These are phyloP conservation scores for Netelia virgata DNA, from an alignment of 2,888 invertebrate species.

Conservation along the genomic window DNA sequence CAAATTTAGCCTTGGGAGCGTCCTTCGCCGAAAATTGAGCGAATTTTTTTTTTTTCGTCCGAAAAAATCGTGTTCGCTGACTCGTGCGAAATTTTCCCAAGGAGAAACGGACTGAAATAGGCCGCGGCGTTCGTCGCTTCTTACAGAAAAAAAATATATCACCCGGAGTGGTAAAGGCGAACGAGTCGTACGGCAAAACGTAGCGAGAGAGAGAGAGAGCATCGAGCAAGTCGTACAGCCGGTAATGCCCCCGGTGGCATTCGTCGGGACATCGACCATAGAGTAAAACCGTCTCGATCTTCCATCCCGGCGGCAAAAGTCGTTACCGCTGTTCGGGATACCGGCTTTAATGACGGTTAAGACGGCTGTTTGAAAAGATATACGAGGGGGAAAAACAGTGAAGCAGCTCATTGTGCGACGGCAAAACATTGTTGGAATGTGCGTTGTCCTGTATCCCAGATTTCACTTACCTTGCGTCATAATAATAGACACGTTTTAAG, in stretches of 20 bases:
- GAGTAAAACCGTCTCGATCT: constrained; percentile 17
- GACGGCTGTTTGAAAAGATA: constrained; percentile 58
- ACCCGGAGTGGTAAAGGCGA: background rate
- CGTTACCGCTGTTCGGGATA: constrained; percentile 62
- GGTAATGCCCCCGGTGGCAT: constrained; percentile 11
- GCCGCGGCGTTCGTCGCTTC: background rate
- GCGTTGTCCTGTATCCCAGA: constrained; percentile 35
- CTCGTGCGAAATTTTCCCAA: background rate
- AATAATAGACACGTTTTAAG: background rate
- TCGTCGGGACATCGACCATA: constrained; percentile 11
- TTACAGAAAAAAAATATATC: background rate
- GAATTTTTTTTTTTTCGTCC: background rate
- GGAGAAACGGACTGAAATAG: constrained; percentile 17
- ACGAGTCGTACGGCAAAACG: constrained; percentile 18
- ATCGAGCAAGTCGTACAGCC: background rate
- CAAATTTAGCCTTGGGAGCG: background rate
- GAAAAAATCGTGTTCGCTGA: background rate
- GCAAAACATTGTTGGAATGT: constrained; percentile 71
- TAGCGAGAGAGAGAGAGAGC: background rate
- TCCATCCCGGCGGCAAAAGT: constrained; percentile 40
- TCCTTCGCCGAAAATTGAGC: background rate
- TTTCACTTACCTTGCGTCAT: background rate
- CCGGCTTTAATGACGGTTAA: constrained; percentile 73
- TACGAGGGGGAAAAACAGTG: constrained; percentile 1
- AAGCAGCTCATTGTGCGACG: constrained; percentile 1